Conservation (phyloP, 2,797 vertebrate genomes). For the Crenichthys baileyi region DNA sequence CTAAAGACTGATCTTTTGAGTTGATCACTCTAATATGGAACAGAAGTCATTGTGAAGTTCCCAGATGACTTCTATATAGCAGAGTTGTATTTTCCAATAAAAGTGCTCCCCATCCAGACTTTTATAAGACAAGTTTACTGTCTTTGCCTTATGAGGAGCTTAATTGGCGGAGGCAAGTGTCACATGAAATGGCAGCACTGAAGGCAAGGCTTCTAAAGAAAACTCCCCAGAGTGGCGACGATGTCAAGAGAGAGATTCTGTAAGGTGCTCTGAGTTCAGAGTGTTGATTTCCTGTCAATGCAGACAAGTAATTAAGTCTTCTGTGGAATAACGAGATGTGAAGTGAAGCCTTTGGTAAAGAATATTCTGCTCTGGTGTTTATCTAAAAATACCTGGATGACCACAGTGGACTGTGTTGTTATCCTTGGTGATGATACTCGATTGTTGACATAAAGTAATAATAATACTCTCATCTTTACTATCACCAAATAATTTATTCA, state of each 20-base stretch:
- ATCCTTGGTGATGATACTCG: not conserved
- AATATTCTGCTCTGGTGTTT: slow-evolving; percentile 6
- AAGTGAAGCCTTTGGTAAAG: not conserved
- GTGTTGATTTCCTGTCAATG: slow-evolving; percentile 56
- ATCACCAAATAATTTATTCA: not conserved
- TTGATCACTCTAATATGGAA: slow-evolving; percentile 44
- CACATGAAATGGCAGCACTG: slow-evolving; percentile 53
- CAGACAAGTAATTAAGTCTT: slow-evolving; percentile 43
- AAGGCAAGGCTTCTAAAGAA: slow-evolving; percentile 47
- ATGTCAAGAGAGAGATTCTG: slow-evolving; percentile 40
- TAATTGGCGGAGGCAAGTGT: slow-evolving; percentile 61
- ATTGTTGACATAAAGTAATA: not conserved
- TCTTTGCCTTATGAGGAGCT: slow-evolving; percentile 45
- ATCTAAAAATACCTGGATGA: not conserved
- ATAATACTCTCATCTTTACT: not conserved
- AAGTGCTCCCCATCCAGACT: slow-evolving; percentile 24
- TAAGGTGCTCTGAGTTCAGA: slow-evolving; percentile 45
- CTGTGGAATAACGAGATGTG: slow-evolving; percentile 28
- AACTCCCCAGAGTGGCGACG: slow-evolving; percentile 38
- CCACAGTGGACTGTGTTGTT: not conserved
- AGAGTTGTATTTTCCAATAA: slow-evolving; percentile 22
- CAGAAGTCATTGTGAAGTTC: slow-evolving; percentile 37
- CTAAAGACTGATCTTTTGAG: slow-evolving; percentile 25
- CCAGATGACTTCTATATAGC: slow-evolving; percentile 37
- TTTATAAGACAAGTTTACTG: slow-evolving; percentile 22